Base-by-base conservation (phyloP, 2,888 invertebrate genomes). In the Hirtodrosophila histrioides region DNA sequence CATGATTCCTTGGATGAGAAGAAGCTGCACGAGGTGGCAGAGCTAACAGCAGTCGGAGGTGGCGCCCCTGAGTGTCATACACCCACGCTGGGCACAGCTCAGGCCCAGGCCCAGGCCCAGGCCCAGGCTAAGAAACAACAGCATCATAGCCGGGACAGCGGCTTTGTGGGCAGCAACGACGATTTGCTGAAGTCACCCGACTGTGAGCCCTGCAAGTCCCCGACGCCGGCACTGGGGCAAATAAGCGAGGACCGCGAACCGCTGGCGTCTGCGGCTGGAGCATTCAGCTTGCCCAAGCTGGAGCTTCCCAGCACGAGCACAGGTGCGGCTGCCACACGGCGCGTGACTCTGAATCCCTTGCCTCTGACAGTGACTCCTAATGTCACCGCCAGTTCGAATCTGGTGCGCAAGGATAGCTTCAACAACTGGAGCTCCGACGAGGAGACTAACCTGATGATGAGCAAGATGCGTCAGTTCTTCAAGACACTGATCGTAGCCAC, bases 361-460 rank as follows among this genome's bases (percentile, higher is more conserved):
- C 9, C 61, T 3, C 24, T 51, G 17, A 17, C 46, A 43, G 64
- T 53, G 48, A 33, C 58, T 12, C 68, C 78, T 6, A 50, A 24
- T 17, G 92, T 89, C 88, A 91, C 77, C 93, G 93, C 62, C 65
- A 77, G 66, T 54, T 72, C 78, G n/a, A 75, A 84, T 68, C 92
- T 97, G 29, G 94, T 95, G 36, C 93, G 97, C 69, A 97, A 97
- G 91, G 97, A 97, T 91, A 97, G 97, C 90, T 97, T 97, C 92
- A 97, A 97, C 90, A 97, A 97, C 89, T 97, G 97, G 97, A 97
- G 97, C 72, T 97, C 97, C 3, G 97, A 97, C 88, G 97, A 97
- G 90, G 97, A 97, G 92, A 97, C 97, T 3, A 97, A 97, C 91
- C 92, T 97, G 43, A 97, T 97, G 97, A 97, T 97, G 97, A 96